phyloP scores from a whole-genome alignment of 2,113 vertebrate genomes.

The Bambusicola thoracicus region DNA sequence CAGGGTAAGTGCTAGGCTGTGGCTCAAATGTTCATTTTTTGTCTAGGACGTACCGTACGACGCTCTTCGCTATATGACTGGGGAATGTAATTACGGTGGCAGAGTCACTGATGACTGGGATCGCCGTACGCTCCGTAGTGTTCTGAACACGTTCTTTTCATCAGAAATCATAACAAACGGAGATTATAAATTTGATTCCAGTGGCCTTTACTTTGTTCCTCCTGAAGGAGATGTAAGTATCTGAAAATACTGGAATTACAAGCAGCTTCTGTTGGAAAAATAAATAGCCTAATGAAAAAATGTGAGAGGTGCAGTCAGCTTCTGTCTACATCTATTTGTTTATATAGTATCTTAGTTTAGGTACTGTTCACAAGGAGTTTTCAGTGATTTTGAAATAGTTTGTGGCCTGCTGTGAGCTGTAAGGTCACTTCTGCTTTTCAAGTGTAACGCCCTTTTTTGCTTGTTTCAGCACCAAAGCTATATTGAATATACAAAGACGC shows the following conservation, averaged over 20 bases:
- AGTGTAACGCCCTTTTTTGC: background rate
- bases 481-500: constrained; percentile 84
- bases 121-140: constrained; percentile 79
- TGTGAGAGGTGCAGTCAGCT: background rate
- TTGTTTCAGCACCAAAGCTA: constrained; percentile 82
- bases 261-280: too few relatives aligned
- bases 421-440: background rate
- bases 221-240: constrained; percentile 78
- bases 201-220: constrained; percentile 84
- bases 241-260: background rate
- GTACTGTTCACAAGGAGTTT: too few relatives aligned
- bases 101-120: constrained; percentile 89
- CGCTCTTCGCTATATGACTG: constrained; percentile 86
- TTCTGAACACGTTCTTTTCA: constrained; percentile 85
- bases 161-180: constrained; percentile 69
- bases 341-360: background rate
- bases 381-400: background rate
- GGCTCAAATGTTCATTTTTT: background rate
- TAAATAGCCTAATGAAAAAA: too few relatives aligned
- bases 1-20: background rate
- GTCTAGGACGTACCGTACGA: constrained; percentile 85
- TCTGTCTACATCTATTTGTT: background rate
- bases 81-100: constrained; percentile 88
- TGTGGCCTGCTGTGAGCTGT: background rate
- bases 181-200: constrained; percentile 85